Conservation (phyloP, 2,797 vertebrate genomes). For the Benthosema pterotum region DNA sequence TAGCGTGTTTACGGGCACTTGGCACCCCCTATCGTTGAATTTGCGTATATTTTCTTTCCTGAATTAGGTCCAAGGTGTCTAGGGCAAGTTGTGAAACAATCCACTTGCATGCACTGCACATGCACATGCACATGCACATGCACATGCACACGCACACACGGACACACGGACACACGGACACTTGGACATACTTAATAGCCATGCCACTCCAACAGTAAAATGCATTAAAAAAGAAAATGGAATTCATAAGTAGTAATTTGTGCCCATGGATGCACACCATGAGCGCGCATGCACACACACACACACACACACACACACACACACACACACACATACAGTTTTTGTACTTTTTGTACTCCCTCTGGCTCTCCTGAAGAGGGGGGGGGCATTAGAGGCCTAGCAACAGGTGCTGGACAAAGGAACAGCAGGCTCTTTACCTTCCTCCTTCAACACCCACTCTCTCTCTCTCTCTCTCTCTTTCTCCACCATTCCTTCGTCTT, state of each 20-base stretch:
- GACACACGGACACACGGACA: background rate
- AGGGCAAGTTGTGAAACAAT: background rate
- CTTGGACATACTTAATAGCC: background rate
- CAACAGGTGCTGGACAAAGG: slow-evolving; percentile 78
- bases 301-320: background rate
- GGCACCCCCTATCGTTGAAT: no score
- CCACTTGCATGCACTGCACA: background rate
- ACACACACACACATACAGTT: slow-evolving; percentile 30
- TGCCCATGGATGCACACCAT: background rate
- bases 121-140: background rate
- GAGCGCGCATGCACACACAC: background rate
- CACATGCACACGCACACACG: background rate
- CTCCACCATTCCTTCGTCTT: slow-evolving; percentile 22
- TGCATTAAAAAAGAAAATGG: no score
- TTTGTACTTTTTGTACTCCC: slow-evolving; percentile 45
- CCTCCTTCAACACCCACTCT: slow-evolving; percentile 45
- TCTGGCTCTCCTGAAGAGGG: slow-evolving; percentile 39
- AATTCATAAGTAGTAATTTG: no score
- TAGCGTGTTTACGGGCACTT: no score
- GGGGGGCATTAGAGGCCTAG: slow-evolving; percentile 64
- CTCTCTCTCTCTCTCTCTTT: slow-evolving; percentile 34
- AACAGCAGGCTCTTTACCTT: slow-evolving; percentile 75
- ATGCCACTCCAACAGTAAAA: no score
- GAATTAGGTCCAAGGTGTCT: no score
- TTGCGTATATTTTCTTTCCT: no score